Evolutionary conservation across 1,140 invertebrate genomes (phyloP), one percentile per base, ranked within the genome.

Genomic region (Amyelois transitella): DNA sequence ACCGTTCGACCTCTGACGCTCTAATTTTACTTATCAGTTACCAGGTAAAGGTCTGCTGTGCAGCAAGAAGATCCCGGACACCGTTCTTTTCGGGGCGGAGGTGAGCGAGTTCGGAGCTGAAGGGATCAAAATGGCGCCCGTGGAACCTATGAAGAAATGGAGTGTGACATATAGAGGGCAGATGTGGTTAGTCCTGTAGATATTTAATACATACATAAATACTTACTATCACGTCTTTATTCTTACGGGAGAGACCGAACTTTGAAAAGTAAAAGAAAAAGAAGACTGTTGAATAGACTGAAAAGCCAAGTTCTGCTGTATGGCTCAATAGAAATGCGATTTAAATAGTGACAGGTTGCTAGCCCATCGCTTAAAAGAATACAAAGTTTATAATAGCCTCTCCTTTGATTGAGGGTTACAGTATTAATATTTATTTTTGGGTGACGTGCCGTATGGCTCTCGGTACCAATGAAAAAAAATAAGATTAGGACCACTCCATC

Each of bases 121-220:
- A 65, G 93, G 93, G 0, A 79, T 94, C n/a, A 80, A 75, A 19
- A 86, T 93, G 10, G 88, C 88, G 18, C 90, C 91, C 0, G 72
- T 93, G 0, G 88, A 90, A 62, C 91, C 93, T 1, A 94, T 94
- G 93, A 89, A 90, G 62, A 89, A 83, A 55, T 94, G 93, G 93
- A 89, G 81, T 45, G 59, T 94, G 0, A 66, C 82, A 1, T 94
- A 91, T 72, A 89, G 89, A 56, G 93, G 93, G 25, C 85, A 91
- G 68, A 91, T 94, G 89, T 91, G 89, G 93, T 92, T 75, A 72
- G 64, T 56, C 7, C 12, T 20, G 18, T n/a, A n/a, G n/a, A n/a
- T n/a, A n/a, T n/a, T n/a, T n/a, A n/a, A n/a, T n/a, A n/a, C n/a
- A n/a, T n/a, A n/a, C n/a, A n/a, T n/a, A n/a, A n/a, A n/a, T n/a